Percentiles rank a stretch among this genome's conserved stretches.
phyloP scores from a whole-genome alignment of 2,888 invertebrate genomes.

The Priocnemis perturbator region DNA sequence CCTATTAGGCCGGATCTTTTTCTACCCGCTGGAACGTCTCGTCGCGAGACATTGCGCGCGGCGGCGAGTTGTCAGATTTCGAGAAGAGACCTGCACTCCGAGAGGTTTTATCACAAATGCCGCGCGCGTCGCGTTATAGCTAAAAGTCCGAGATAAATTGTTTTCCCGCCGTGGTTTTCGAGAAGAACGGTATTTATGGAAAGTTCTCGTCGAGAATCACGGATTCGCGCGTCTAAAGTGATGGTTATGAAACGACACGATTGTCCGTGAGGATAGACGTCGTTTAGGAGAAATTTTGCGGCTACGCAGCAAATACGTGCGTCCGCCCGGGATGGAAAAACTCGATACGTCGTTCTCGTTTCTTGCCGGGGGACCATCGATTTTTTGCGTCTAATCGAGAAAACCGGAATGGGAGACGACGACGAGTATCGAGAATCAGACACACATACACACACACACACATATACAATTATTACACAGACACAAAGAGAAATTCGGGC shows the following conservation, averaged over 20 bases:
- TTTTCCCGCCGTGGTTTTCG: slow-evolving; percentile 35
- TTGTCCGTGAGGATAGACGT: slow-evolving; percentile 33
- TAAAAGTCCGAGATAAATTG: slow-evolving; percentile 37
- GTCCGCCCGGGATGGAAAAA: slow-evolving; percentile 57
- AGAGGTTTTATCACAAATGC: too few species aligned
- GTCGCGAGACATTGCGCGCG: not conserved
- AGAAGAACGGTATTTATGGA: slow-evolving; percentile 20
- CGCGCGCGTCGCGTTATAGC: slow-evolving; percentile 12
- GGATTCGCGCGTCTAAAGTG: slow-evolving; percentile 7
- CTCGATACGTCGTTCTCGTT: slow-evolving; percentile 31
- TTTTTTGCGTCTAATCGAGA: too few species aligned
- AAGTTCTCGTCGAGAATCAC: slow-evolving; percentile 32
- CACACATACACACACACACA: slow-evolving; percentile 8
- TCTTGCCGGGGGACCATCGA: not conserved
- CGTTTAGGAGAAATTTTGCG: slow-evolving; percentile 45
- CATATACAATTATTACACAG: slow-evolving; percentile 2
- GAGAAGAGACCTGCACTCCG: too few species aligned
- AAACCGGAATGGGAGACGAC: not conserved
- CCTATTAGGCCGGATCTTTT: too few species aligned
- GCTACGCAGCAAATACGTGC: slow-evolving; percentile 37
- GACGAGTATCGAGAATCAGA: slow-evolving; percentile 8
- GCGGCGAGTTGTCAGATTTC: too few species aligned
- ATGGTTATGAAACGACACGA: slow-evolving; percentile 14
- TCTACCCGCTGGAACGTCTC: slow-evolving; percentile 13
- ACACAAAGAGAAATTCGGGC: not conserved